Evolutionary conservation across 2,113 vertebrate species (phyloP), one percentile per base, ranked within the genome.

Genomic region (Leuciscus idus): DNA sequence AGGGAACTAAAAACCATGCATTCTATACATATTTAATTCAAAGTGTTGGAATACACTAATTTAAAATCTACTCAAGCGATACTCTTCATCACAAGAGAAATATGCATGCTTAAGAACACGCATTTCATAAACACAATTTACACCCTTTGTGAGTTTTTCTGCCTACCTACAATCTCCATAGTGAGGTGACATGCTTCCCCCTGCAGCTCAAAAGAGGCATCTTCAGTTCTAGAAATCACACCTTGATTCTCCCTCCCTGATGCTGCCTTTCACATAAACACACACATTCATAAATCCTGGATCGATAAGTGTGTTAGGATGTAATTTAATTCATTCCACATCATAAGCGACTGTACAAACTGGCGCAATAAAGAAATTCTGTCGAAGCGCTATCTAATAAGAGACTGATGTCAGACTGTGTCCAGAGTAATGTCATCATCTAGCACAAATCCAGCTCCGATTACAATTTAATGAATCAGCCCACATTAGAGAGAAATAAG

Each of bases 101-200:
- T 9, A 80, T 80, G 9, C 15, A 30, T 17, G 13, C 64, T 30
- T 68, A 68, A 73, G 39, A n/a, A 13, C 39, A n/a, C 6, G 36
- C 19, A 80, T 79, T 64, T 64, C 23, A 81, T 52, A 68, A 68
- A 64, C 46, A 82, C 21, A 21, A 26, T 30, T 66, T 5, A 6
- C 26, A 66, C 39, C 26, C 4, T 2, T 33, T 3, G 2, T 52
- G 55, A 46, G 39, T 8, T 23, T 50, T 50, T 50, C 36, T 21
- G 9, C 46, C 72, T 84, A 62, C 82, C 87, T 87, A 82, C 81
- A 23, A 39, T 83, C 70, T 4, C 57, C 11, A 80, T n/a, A 91
- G 91, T 86, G 43, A 84, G 91, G 94, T 92, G 90, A 91, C 85
- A 90, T 94, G 93, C 93, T 93, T 92, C 94, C 94, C 91, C 92